A percentile compares a stretch with the other conserved stretches of the same genome.
phyloP scores from a whole-genome alignment of 2,888 invertebrate species.

The Elegia similella region DNA sequence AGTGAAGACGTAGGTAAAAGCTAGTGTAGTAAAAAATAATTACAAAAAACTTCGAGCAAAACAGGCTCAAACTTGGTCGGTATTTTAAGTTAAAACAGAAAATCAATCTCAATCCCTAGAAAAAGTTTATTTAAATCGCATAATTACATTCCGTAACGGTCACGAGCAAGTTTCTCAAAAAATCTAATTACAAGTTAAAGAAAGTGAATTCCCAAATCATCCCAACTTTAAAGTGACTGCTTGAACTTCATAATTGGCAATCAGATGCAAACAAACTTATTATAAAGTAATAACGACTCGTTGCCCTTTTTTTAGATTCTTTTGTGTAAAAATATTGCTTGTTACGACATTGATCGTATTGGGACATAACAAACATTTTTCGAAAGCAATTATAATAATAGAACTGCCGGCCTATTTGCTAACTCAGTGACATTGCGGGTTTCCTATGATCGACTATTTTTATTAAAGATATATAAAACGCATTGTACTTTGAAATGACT shows the following conservation, averaged over 20 bases:
- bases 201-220: conserved; percentile 15
- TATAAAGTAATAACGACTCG: conserved; percentile 12
- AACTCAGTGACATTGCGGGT: no score
- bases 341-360: background rate
- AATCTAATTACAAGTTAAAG: conserved; percentile 14
- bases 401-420: no score
- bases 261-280: conserved; percentile 17
- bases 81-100: background rate
- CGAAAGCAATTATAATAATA: no score
- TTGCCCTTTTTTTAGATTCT: background rate
- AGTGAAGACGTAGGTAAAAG: no score
- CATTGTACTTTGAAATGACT: no score
- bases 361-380: no score
- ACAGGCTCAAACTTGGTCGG: background rate
- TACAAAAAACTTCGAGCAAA: background rate
- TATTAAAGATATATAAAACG: no score
- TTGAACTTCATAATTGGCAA: conserved; percentile 17
- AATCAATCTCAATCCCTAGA: background rate
- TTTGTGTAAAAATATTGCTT: background rate
- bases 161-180: conserved; percentile 6
- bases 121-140: background rate
- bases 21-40: no score
- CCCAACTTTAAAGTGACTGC: conserved; percentile 9
- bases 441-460: no score
- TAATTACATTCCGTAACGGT: background rate